These are phyloP conservation scores for Pavo muticus DNA, from an alignment of 2,113 vertebrate species.

Conservation along the genomic window DNA sequence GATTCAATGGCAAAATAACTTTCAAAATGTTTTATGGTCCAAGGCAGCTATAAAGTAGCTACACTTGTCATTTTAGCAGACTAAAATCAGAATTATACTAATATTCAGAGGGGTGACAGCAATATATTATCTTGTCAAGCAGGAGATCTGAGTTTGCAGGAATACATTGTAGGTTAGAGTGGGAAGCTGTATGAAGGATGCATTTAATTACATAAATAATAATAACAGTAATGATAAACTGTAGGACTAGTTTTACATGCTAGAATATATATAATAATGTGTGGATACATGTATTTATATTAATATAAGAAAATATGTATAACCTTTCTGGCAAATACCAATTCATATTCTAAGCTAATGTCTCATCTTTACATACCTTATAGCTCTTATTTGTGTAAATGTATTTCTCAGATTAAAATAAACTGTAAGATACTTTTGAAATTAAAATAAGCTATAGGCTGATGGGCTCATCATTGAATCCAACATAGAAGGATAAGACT, in stretches of 20 bases:
- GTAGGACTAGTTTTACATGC: slow-evolving; percentile 3
- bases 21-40: slow-evolving; percentile 77
- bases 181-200: slow-evolving; percentile 15
- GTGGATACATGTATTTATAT: slow-evolving; percentile 56
- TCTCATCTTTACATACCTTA: background rate
- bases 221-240: slow-evolving; percentile 38
- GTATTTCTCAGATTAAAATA: slow-evolving; percentile 41
- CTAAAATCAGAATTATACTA: slow-evolving; percentile 79
- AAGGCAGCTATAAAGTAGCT: slow-evolving; percentile 75
- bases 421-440: background rate
- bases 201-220: slow-evolving; percentile 47
- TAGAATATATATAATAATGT: slow-evolving; percentile 52
- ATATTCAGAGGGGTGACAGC: slow-evolving; percentile 69
- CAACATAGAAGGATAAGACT: background rate
- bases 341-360: slow-evolving; percentile 19
- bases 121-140: slow-evolving; percentile 76
- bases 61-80: slow-evolving; percentile 73
- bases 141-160: slow-evolving; percentile 66
- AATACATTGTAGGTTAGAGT: slow-evolving; percentile 21
- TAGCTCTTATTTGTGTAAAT: background rate
- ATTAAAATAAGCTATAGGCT: slow-evolving; percentile 26
- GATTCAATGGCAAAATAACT: slow-evolving; percentile 74
- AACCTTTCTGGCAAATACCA: slow-evolving; percentile 23
- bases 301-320: background rate
- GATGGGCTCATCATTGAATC: background rate